Conservation (phyloP, 92 coral and sea anemone species). For the Nematostella vectensis region DNA sequence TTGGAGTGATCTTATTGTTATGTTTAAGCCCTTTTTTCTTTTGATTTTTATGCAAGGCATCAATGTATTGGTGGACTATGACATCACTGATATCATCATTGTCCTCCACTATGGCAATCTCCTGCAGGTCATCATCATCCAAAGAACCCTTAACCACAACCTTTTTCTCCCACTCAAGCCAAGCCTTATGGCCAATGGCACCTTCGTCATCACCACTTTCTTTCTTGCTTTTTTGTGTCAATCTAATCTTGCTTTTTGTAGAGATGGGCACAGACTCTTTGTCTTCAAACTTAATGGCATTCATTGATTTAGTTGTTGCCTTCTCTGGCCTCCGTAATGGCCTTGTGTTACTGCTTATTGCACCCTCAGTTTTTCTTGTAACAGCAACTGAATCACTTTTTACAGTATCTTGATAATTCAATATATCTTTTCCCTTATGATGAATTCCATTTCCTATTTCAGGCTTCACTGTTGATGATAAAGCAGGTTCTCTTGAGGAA, state of each 20-base stretch:
- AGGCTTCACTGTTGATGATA: no score
- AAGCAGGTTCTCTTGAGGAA: no score
- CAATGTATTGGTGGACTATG: conserved; percentile 69
- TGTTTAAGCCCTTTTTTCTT: conserved; percentile 5
- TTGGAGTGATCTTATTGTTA: conserved; percentile 44
- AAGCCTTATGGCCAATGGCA: conserved; percentile 22
- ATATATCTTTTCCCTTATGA: no score
- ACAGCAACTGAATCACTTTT: no score
- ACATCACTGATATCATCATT: conserved; percentile 74
- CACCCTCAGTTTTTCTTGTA: no score
- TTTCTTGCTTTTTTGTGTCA: not conserved
- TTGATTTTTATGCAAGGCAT: conserved; percentile 47
- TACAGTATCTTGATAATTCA: no score
- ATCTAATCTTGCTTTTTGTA: not conserved
- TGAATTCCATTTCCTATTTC: no score
- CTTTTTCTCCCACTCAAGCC: conserved; percentile 73
- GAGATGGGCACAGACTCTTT: not conserved
- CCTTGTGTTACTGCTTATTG: conserved; percentile 4
- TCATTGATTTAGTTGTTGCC: conserved; percentile 11
- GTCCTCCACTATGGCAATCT: conserved; percentile 58
- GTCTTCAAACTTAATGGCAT: not conserved
- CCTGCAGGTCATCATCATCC: conserved; percentile 53
- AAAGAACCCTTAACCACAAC: conserved; percentile 46
- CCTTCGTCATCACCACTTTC: not conserved
- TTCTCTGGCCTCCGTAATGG: conserved; percentile 32